Conservation (phyloP, 2,888 invertebrate species). For the Dendrolimus houi region DNA sequence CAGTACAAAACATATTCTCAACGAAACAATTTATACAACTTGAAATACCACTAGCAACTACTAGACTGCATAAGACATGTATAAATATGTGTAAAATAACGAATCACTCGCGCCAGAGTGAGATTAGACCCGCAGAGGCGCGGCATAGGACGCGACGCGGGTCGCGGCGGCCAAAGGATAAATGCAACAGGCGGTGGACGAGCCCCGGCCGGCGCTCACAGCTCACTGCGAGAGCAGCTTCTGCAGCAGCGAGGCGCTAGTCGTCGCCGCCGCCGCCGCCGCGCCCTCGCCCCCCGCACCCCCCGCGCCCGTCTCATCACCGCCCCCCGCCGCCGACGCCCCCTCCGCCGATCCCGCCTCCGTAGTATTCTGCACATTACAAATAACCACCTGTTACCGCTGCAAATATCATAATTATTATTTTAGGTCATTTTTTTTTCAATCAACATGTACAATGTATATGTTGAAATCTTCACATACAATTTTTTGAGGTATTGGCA, state of each 20-base stretch:
- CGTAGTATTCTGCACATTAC: slow-evolving; percentile 62
- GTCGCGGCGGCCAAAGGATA: slow-evolving; percentile 34
- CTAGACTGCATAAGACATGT: slow-evolving; percentile 54
- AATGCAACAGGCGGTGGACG: slow-evolving; percentile 48
- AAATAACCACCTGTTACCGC: neutral
- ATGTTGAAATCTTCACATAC: too few relatives aligned
- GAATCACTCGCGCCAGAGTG: slow-evolving; percentile 52
- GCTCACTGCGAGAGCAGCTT: slow-evolving; percentile 89
- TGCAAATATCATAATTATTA: too few relatives aligned
- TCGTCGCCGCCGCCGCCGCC: slow-evolving; percentile 23
- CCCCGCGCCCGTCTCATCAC: slow-evolving; percentile 20
- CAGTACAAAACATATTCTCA: slow-evolving; percentile 25
- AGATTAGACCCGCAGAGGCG: slow-evolving; percentile 67
- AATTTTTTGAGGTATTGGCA: too few relatives aligned
- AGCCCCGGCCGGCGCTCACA: slow-evolving; percentile 12
- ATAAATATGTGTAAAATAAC: slow-evolving; percentile 55
- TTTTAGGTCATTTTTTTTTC: too few relatives aligned
- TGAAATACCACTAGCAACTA: slow-evolving; percentile 65
- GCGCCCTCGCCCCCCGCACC: slow-evolving; percentile 20
- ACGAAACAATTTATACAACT: slow-evolving; percentile 57
- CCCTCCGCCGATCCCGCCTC: slow-evolving; percentile 64
- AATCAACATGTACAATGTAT: too few relatives aligned
- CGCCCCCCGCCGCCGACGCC: slow-evolving; percentile 21
- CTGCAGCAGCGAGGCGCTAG: slow-evolving; percentile 89
- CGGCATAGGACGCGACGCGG: slow-evolving; percentile 14